These are phyloP conservation scores for Prorops nasuta DNA, from an alignment of 1,140 invertebrate species.

Conservation along the genomic window DNA sequence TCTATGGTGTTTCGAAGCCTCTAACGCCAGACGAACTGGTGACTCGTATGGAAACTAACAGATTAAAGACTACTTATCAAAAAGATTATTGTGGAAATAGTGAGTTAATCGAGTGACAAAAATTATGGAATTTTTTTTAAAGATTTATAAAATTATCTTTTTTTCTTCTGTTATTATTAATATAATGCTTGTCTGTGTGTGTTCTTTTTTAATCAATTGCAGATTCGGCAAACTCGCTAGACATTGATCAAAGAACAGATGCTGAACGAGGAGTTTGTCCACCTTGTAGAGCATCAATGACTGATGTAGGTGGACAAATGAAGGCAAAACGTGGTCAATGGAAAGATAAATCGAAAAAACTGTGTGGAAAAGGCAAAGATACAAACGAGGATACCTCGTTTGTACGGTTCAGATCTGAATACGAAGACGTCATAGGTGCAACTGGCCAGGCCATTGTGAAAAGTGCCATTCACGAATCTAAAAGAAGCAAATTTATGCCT, in stretches of 20 bases:
- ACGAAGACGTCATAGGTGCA: slow-evolving; percentile 60
- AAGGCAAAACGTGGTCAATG: neutral
- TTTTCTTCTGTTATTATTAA: too few relatives aligned
- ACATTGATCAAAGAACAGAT: too few relatives aligned
- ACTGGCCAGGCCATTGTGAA: slow-evolving; percentile 60
- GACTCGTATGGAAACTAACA: slow-evolving; percentile 57
- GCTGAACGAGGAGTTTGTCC: too few relatives aligned
- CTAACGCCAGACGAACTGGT: slow-evolving; percentile 57
- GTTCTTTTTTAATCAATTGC: too few relatives aligned
- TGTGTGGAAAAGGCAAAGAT: slow-evolving; percentile 16
- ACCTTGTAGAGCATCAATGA: too few relatives aligned
- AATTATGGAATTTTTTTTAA: neutral
- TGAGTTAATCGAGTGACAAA: too few relatives aligned
- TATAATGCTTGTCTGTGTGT: too few relatives aligned
- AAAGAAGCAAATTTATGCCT: too few relatives aligned
- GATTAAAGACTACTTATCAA: slow-evolving; percentile 62
- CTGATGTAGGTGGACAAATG: too few relatives aligned
- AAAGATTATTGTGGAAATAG: slow-evolving; percentile 61
- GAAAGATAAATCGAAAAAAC: neutral
- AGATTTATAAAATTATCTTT: too few relatives aligned
- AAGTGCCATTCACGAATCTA: slow-evolving; percentile 52
- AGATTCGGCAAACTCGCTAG: too few relatives aligned
- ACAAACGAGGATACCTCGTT: slow-evolving; percentile 6
- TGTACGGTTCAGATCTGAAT: slow-evolving; percentile 53
- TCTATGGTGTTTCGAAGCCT: slow-evolving; percentile 59